Evolutionary conservation across 2,113 vertebrate genomes (phyloP).

Genomic region (Microcebus ravelobensis): DNA sequence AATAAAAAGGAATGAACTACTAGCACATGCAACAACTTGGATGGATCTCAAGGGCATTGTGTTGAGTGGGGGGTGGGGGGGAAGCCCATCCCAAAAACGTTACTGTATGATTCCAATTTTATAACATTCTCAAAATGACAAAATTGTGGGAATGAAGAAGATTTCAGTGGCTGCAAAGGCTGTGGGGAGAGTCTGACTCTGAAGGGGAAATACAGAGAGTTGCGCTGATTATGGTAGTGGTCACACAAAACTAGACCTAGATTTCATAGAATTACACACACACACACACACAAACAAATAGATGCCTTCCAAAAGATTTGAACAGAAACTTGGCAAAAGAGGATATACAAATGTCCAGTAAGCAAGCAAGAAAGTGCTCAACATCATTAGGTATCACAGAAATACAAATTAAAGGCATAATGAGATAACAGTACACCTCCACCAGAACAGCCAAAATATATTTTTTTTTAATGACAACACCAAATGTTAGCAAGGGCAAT

Average conservation of each 20-base stretch:
- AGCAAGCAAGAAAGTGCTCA: neutral
- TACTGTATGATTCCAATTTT: neutral
- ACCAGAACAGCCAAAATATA: neutral
- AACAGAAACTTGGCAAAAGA: neutral
- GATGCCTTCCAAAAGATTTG: neutral
- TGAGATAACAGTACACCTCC: neutral
- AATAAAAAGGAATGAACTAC: neutral
- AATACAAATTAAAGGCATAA: neutral
- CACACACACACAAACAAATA: neutral
- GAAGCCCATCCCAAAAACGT: neutral
- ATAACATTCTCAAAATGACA: neutral
- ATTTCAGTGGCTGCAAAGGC: neutral
- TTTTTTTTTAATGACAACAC: neutral
- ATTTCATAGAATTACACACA: neutral
- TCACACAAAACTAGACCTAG: neutral
- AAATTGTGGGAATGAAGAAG: neutral
- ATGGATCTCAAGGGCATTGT: neutral
- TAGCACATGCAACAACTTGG: neutral
- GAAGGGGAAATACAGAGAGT: neutral
- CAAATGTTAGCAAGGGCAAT: neutral
- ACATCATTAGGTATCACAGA: neutral
- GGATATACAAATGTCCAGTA: neutral
- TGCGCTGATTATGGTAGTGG: neutral
- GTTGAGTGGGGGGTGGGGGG: neutral
- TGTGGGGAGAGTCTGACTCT: neutral